These are phyloP conservation scores for Choreutis nemorana DNA, from an alignment of 2,888 invertebrate species.

Conservation along the genomic window DNA sequence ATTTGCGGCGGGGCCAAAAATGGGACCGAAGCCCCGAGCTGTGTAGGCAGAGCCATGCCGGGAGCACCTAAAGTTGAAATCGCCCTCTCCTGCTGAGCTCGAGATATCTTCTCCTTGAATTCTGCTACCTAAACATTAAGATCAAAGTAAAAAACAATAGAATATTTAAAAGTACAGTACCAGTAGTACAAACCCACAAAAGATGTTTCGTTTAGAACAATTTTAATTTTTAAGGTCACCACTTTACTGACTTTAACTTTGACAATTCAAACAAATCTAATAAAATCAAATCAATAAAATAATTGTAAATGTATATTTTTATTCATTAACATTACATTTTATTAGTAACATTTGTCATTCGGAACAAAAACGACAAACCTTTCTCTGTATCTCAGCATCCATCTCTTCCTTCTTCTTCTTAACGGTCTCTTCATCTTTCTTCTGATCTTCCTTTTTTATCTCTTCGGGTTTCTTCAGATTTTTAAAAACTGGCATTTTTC, in stretches of 20 bases:
- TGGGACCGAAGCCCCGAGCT: conserved; percentile 16
- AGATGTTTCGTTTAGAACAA: too few relatives aligned
- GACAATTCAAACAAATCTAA: too few relatives aligned
- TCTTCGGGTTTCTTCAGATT: conserved; percentile 49
- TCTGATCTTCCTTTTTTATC: conserved; percentile 43
- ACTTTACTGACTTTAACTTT: too few relatives aligned
- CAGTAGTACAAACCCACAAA: too few relatives aligned
- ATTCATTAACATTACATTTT: too few relatives aligned
- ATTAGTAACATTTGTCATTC: too few relatives aligned
- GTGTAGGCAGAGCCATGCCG: conserved; percentile 19
- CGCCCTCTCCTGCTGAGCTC: conserved; percentile 38
- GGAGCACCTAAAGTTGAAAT: conserved; percentile 20
- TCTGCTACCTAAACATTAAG: conserved; percentile 35
- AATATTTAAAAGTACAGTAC: not conserved
- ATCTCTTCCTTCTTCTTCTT: conserved; percentile 56
- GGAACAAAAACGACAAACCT: conserved; percentile 25
- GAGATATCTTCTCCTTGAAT: conserved; percentile 56
- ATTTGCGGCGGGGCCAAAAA: too few relatives aligned
- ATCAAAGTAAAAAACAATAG: not conserved
- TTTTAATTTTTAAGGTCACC: too few relatives aligned
- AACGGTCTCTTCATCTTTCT: conserved; percentile 40
- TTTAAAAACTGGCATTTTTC: conserved; percentile 82
- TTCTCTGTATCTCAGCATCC: conserved; percentile 64
- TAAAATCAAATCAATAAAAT: too few relatives aligned
- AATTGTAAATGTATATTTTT: too few relatives aligned